A percentile compares a stretch with the other conserved stretches of the same genome.
phyloP scores from a whole-genome alignment of 2,113 vertebrate genomes.

The Loxodonta africana region DNA sequence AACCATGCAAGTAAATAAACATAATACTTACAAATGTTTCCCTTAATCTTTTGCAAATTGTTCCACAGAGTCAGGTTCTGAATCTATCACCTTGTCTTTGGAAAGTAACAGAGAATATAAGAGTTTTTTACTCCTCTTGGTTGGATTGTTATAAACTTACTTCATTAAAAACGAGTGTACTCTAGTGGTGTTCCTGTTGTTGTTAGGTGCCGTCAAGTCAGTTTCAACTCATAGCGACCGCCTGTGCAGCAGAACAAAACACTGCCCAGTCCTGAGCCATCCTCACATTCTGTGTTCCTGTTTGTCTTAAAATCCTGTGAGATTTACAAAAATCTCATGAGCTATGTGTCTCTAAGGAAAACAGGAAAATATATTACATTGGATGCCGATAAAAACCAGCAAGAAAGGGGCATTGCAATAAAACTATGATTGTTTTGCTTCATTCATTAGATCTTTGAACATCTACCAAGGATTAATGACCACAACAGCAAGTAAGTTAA shows the following conservation, averaged over 20 bases:
- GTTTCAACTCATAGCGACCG: no score
- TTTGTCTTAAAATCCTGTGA: background rate
- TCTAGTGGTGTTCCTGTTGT: background rate
- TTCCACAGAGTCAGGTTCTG: background rate
- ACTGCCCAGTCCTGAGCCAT: no score
- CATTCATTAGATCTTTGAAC: background rate
- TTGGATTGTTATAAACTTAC: background rate
- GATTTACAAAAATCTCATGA: background rate
- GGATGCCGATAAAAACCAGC: background rate
- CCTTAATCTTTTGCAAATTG: background rate
- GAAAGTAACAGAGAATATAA: background rate
- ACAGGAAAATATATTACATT: background rate
- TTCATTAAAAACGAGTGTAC: background rate
- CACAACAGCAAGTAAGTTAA: background rate
- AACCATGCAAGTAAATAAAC: background rate
- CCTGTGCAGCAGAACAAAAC: no score
- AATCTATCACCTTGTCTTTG: background rate
- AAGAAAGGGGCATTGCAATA: background rate
- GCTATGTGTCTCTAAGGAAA: background rate
- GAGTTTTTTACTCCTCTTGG: background rate
- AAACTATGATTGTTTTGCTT: background rate
- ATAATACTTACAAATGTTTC: background rate
- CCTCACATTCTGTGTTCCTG: background rate
- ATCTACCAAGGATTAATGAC: background rate
- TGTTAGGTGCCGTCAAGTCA: no score